Evolutionary conservation across 1,140 invertebrate genomes (phyloP).

Genomic region (Myzus persicae): DNA sequence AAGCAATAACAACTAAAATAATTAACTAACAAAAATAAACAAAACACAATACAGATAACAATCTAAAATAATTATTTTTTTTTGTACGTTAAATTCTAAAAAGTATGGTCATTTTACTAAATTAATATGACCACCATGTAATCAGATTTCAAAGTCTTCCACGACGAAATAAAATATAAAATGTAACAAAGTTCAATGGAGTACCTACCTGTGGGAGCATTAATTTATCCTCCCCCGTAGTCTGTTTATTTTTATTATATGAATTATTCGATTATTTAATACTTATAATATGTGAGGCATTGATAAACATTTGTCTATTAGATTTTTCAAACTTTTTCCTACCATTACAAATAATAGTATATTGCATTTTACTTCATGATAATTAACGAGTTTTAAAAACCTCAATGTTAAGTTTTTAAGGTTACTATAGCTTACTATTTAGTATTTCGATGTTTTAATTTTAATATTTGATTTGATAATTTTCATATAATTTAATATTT

Average conservation of each 20-base stretch:
- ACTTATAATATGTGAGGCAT: neutral
- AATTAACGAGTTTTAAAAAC: neutral
- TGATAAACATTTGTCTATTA: neutral
- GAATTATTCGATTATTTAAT: neutral
- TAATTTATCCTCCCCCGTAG: neutral
- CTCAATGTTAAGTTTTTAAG: neutral
- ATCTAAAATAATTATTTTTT: neutral
- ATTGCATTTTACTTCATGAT: neutral
- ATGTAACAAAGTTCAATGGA: neutral
- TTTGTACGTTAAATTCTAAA: neutral
- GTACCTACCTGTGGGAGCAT: too few species aligned
- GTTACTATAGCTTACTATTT: neutral
- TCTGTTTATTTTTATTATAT: neutral
- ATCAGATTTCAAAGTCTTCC: neutral
- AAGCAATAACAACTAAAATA: neutral
- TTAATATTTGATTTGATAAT: neutral
- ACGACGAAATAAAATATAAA: neutral
- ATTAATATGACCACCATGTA: neutral
- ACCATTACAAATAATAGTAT: neutral
- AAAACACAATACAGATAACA: neutral
- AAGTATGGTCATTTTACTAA: neutral
- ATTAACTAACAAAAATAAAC: slow-evolving; percentile 6
- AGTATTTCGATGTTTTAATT: neutral
- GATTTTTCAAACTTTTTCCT: neutral
- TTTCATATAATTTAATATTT: neutral